Conservation (phyloP, 2,888 invertebrate genomes). For the Epistrophe grossulariae region DNA sequence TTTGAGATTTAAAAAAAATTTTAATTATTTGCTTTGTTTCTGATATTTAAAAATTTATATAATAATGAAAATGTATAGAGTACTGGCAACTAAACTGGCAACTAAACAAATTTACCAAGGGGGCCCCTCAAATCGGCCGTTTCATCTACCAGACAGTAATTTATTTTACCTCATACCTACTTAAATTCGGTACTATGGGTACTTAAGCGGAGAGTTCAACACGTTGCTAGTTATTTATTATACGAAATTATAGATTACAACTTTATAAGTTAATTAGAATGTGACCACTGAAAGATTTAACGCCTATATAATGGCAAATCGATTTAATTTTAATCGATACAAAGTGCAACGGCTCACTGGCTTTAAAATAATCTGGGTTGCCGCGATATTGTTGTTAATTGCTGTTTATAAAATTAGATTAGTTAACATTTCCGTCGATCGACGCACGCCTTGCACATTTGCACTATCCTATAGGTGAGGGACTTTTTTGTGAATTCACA, state of each 20-base stretch:
- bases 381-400: neutral
- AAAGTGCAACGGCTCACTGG: neutral
- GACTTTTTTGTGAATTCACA: neutral
- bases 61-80: too few species aligned
- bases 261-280: neutral
- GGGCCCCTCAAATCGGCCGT: neutral
- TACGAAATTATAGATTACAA: neutral
- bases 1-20: too few species aligned
- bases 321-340: neutral
- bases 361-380: neutral
- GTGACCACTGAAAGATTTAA: neutral
- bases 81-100: too few species aligned
- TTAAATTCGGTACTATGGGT: neutral
- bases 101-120: too few species aligned
- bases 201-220: neutral
- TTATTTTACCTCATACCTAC: neutral
- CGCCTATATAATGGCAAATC: neutral
- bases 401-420: neutral
- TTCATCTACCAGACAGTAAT: neutral
- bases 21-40: too few species aligned
- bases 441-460: neutral
- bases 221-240: neutral
- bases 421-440: neutral
- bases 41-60: too few species aligned
- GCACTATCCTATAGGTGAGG: neutral